A percentile compares a stretch with the other conserved stretches of the same genome.
Evolutionary conservation across 2,113 vertebrate genomes (phyloP).

Genomic region (Trematomus loennbergii): DNA sequence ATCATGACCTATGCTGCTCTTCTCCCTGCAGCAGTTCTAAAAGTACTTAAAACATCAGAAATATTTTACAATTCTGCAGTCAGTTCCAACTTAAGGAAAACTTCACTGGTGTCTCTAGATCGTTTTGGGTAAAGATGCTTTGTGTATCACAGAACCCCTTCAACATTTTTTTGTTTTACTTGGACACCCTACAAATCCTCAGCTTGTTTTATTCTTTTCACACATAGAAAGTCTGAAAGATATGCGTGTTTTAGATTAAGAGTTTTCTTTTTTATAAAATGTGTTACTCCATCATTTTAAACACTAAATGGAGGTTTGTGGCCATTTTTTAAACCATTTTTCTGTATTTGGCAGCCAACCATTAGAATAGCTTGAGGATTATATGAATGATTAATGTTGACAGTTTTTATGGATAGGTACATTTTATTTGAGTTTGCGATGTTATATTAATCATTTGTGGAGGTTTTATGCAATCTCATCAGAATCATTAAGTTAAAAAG

Average conservation of each 20-base stretch:
- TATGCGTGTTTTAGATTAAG: not conserved
- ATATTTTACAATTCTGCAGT: constrained; percentile 7
- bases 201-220: constrained; percentile 9
- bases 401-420: not conserved
- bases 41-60: constrained; percentile 34
- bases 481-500: not conserved
- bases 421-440: constrained; percentile 3
- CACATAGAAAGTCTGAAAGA: constrained; percentile 11
- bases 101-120: constrained; percentile 7
- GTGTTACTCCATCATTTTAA: not conserved
- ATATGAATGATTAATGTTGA: constrained; percentile 22
- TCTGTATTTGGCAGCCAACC: constrained; percentile 10
- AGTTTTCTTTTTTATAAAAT: not conserved
- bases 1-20: constrained; percentile 34
- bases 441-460: constrained; percentile 15
- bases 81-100: constrained; percentile 21
- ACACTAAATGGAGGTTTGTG: not conserved
- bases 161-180: constrained; percentile 14
- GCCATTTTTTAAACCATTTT: not conserved
- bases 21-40: not conserved
- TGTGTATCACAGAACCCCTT: constrained; percentile 18
- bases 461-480: not conserved
- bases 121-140: constrained; percentile 14
- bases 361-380: constrained; percentile 27
- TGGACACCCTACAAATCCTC: constrained; percentile 1